phyloP scores from a whole-genome alignment of 2,888 invertebrate genomes.

The Tholera decimalis region DNA sequence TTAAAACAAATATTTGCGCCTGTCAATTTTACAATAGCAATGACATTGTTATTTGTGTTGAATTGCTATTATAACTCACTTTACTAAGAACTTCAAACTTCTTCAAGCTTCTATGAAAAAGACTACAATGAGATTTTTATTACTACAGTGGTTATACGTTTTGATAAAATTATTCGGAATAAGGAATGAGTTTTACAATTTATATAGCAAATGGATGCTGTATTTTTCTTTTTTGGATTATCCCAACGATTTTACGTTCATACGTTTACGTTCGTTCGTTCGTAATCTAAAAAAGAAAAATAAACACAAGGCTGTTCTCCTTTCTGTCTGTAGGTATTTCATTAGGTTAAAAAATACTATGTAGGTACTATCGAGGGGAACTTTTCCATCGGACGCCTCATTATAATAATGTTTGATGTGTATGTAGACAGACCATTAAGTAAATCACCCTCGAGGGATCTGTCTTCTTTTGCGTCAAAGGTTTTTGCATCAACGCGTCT shows the following conservation, averaged over 20 bases:
- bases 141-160: background rate
- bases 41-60: background rate
- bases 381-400: conserved; percentile 24
- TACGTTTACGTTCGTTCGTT: too few relatives aligned
- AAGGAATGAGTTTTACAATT: background rate
- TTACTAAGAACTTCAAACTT: background rate
- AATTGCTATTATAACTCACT: background rate
- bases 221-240: background rate
- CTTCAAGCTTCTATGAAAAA: background rate
- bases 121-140: too few relatives aligned
- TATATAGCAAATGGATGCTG: background rate
- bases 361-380: conserved; percentile 5
- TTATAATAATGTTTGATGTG: conserved; percentile 24
- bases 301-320: background rate
- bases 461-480: conserved; percentile 51
- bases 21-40: conserved; percentile 8
- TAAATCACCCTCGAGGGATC: conserved; percentile 63
- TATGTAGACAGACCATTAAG: conserved; percentile 60
- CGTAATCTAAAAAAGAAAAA: too few relatives aligned
- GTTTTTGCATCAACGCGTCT: conserved; percentile 22
- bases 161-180: background rate
- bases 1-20: background rate
- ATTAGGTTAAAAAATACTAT: conserved; percentile 6
- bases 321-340: background rate
- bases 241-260: too few relatives aligned